These are phyloP conservation scores for Epiblema foenella DNA, from an alignment of 2,888 invertebrate genomes.

Conservation along the genomic window DNA sequence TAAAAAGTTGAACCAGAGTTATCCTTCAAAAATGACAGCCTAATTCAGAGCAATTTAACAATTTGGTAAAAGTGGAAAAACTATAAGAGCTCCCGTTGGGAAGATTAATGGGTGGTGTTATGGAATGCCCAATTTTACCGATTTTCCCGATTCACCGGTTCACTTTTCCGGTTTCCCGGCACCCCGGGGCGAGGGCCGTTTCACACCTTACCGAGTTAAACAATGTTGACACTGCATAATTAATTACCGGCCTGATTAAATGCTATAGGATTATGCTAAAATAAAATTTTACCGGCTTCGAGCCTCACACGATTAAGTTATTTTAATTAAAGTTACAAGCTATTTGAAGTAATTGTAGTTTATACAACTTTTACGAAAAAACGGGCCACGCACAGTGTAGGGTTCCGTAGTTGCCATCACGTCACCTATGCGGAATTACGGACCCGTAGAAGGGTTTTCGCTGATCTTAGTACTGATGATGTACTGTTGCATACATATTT, in stretches of 20 bases:
- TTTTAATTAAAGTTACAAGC: neutral
- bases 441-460: no score
- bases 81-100: conserved; percentile 53
- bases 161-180: conserved; percentile 24
- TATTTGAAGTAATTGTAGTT: no score
- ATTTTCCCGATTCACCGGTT: conserved; percentile 62
- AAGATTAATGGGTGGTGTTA: conserved; percentile 77
- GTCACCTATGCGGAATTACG: no score
- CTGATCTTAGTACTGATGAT: no score
- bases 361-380: no score
- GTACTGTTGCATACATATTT: no score
- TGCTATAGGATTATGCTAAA: conserved; percentile 32
- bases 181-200: conserved; percentile 50
- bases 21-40: neutral
- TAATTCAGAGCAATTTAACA: conserved; percentile 1
- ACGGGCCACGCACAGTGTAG: no score
- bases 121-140: conserved; percentile 50
- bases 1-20: neutral
- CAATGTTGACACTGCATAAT: conserved; percentile 59
- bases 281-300: conserved; percentile 17
- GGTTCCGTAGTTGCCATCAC: no score
- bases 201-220: conserved; percentile 60
- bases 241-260: conserved; percentile 50
- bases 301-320: conserved; percentile 11
- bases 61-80: conserved; percentile 16